Conservation (phyloP, 2,113 vertebrate species). For the Esox niger region DNA sequence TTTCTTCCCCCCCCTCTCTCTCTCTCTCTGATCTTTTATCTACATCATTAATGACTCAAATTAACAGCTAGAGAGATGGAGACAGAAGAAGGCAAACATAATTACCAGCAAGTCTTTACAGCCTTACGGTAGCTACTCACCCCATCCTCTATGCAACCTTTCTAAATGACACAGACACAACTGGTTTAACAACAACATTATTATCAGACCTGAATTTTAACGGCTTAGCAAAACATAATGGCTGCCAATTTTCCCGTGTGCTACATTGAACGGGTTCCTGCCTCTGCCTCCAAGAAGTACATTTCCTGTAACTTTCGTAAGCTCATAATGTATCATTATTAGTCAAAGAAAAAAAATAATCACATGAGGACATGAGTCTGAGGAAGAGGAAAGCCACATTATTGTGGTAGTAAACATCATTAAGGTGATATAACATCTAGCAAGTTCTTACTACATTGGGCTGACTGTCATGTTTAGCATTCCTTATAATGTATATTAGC, state of each 20-base stretch:
- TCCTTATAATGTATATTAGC: constrained; percentile 27
- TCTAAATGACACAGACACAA: neutral
- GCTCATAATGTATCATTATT: neutral
- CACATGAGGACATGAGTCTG: neutral
- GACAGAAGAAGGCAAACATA: constrained; percentile 1
- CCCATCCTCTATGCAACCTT: neutral
- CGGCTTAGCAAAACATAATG: neutral
- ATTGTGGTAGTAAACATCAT: no score
- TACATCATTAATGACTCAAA: neutral
- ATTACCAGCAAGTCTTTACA: neutral
- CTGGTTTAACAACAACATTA: constrained; percentile 12
- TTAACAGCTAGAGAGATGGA: neutral
- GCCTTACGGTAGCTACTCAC: neutral
- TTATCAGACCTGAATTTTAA: neutral
- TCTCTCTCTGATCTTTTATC: neutral
- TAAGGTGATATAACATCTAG: no score
- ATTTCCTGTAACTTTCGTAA: neutral
- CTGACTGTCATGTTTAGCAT: constrained; percentile 31
- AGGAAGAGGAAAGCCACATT: neutral
- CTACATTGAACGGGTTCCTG: neutral
- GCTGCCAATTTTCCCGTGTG: neutral
- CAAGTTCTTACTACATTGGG: neutral
- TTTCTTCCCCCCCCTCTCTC: neutral
- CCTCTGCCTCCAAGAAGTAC: neutral
- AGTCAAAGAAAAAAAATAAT: constrained; percentile 1